Conservation (phyloP, 2,888 invertebrate genomes). For the Scaptomyza polygonia region DNA sequence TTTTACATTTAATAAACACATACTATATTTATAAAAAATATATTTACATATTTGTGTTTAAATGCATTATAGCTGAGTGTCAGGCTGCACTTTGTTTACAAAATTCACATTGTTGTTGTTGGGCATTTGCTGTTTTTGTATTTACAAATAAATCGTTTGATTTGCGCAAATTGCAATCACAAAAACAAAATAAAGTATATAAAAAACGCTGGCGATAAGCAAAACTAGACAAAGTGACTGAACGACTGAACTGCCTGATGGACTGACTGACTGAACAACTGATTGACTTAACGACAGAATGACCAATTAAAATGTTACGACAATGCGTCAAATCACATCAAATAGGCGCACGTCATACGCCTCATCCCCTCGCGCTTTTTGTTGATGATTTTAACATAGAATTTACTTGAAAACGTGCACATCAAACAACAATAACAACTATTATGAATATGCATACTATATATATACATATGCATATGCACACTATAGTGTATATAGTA, state of each 20-base stretch:
- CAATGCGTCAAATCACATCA: constrained; percentile 73
- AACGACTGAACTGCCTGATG: too few species aligned
- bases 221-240: constrained; percentile 15
- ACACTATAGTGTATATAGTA: constrained; percentile 10
- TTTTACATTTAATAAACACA: constrained; percentile 27
- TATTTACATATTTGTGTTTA: constrained; percentile 11
- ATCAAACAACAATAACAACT: constrained; percentile 9
- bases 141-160: constrained; percentile 67
- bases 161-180: constrained; percentile 75
- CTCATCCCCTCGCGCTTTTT: constrained; percentile 24
- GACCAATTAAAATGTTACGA: constrained; percentile 52
- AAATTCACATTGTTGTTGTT: constrained; percentile 41
- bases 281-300: constrained; percentile 25
- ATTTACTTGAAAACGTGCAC: constrained; percentile 43
- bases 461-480: constrained; percentile 32
- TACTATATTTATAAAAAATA: constrained; percentile 19
- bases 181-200: constrained; percentile 4
- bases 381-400: constrained; percentile 38
- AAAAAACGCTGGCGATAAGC: constrained; percentile 52
- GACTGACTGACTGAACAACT: constrained; percentile 17
- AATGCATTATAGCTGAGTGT: constrained; percentile 36
- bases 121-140: constrained; percentile 38
- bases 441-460: constrained; percentile 39
- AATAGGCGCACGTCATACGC: constrained; percentile 61
- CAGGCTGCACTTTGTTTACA: constrained; percentile 70